phyloP scores from a whole-genome alignment of 2,797 vertebrate species.

The Leontopithecus rosalia region DNA sequence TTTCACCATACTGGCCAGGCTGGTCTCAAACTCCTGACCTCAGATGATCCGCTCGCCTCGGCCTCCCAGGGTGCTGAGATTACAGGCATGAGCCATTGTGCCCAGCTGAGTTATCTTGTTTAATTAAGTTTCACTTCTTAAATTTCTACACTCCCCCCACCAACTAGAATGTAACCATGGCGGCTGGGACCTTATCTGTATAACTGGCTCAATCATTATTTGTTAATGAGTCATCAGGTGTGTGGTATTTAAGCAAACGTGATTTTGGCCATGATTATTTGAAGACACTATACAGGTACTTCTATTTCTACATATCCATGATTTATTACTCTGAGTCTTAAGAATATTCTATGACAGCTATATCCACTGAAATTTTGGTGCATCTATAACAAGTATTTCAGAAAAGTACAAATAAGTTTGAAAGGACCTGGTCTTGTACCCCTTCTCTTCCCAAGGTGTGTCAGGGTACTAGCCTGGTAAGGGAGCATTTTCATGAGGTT shows the following conservation, averaged over 20 bases:
- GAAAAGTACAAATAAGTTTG: background rate
- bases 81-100: background rate
- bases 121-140: background rate
- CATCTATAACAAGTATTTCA: background rate
- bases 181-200: background rate
- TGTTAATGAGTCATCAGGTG: background rate
- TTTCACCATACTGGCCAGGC: background rate
- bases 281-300: background rate
- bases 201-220: background rate
- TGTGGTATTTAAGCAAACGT: conserved; percentile 21
- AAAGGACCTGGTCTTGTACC: background rate
- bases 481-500: background rate
- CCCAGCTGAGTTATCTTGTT: background rate
- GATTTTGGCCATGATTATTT: background rate
- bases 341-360: conserved; percentile 20
- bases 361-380: conserved; percentile 27
- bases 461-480: background rate
- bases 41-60: background rate
- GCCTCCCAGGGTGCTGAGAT: background rate
- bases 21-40: background rate
- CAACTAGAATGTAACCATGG: background rate
- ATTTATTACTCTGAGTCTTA: conserved; percentile 16
- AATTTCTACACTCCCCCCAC: background rate
- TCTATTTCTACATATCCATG: background rate
- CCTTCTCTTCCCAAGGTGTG: background rate